Evolutionary conservation across 2,888 invertebrate genomes (phyloP).

Genomic region (Exephanes ischioxanthus): DNA sequence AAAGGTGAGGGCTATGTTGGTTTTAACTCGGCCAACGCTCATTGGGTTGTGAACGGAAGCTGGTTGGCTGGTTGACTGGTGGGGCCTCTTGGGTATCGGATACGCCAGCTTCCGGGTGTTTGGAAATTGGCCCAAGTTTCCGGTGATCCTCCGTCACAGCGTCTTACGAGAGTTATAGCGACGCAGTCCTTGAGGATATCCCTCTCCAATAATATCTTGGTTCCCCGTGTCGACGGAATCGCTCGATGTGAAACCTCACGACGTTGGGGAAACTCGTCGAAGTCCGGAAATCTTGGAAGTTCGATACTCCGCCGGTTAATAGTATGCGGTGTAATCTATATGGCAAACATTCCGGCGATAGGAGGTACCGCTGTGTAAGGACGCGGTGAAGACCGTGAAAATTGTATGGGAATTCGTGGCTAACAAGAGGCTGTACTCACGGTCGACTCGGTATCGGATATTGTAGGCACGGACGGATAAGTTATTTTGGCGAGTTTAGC

Average conservation of each 20-base stretch:
- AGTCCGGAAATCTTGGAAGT: conserved; percentile 31
- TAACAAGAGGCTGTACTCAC: conserved; percentile 9
- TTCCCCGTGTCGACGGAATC: not conserved
- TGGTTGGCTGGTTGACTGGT: not conserved
- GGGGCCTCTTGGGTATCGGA: not conserved
- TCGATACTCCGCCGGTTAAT: not conserved
- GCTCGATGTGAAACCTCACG: not conserved
- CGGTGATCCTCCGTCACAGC: conserved; percentile 22
- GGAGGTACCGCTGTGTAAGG: not conserved
- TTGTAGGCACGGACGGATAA: not conserved
- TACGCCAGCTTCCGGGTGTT: conserved; percentile 19
- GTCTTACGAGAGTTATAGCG: conserved; percentile 7
- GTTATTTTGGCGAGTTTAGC: not conserved
- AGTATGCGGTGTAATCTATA: conserved; percentile 14
- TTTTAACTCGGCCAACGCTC: not conserved
- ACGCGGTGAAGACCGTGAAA: not conserved
- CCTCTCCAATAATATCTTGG: not conserved
- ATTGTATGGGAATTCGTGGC: conserved; percentile 10
- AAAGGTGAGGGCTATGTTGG: not conserved
- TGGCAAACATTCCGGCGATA: conserved; percentile 18
- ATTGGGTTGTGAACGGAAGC: not conserved
- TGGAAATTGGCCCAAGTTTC: conserved; percentile 30
- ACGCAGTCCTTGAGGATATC: conserved; percentile 8
- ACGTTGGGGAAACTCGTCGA: conserved; percentile 5
- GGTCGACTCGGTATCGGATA: not conserved